These are phyloP conservation scores for Garra rufa DNA, from an alignment of 2,113 vertebrate genomes.

Conservation along the genomic window DNA sequence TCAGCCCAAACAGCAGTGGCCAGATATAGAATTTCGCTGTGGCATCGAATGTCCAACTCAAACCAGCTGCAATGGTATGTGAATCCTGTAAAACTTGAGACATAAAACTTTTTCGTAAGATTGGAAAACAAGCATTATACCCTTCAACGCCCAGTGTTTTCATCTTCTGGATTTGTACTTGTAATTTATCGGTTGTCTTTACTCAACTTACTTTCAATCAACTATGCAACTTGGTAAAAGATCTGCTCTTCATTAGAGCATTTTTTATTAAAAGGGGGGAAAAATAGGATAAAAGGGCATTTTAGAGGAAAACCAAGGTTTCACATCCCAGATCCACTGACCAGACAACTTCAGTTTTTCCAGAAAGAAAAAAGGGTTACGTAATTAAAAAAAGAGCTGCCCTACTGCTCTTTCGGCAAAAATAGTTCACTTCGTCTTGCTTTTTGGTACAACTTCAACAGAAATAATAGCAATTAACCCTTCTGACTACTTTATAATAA, in stretches of 20 bases:
- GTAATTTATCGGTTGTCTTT: neutral
- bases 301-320: neutral
- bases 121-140: conserved; percentile 2
- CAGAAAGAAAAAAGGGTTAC: neutral
- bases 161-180: neutral
- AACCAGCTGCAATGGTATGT: conserved; percentile 53
- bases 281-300: neutral
- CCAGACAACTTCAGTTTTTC: neutral
- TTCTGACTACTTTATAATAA: neutral
- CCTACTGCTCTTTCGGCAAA: neutral
- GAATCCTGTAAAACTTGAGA: conserved; percentile 32
- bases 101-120: neutral
- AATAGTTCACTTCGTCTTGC: neutral
- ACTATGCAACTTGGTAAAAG: neutral
- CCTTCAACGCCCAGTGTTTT: neutral
- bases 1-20: conserved; percentile 36
- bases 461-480: neutral
- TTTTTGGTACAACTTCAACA: neutral
- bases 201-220: neutral
- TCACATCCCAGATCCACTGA: neutral
- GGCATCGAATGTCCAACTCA: conserved; percentile 39
- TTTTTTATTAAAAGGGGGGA: neutral
- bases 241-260: neutral
- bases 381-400: neutral
- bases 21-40: conserved; percentile 49